Evolutionary conservation across 2,113 vertebrate genomes (phyloP).

Genomic region (Leiothrix lutea): DNA sequence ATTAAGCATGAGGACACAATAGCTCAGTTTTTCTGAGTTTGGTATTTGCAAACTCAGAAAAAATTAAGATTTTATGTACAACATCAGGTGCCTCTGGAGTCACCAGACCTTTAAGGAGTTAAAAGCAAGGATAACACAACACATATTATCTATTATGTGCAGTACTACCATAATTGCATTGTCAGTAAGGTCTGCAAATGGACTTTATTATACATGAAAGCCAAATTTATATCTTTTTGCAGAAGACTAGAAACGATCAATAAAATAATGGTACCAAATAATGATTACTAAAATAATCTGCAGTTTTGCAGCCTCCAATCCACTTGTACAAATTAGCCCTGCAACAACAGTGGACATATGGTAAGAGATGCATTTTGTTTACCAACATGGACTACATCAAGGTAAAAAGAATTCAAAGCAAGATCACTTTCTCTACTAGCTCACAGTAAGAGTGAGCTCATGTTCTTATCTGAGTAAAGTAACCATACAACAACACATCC

Average conservation of each 20-base stretch:
- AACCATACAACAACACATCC: neutral
- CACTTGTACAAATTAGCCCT: neutral
- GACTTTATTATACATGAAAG: neutral
- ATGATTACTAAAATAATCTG: neutral
- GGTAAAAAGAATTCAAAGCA: neutral
- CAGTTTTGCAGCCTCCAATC: neutral
- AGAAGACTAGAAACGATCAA: neutral
- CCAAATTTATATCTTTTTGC: neutral
- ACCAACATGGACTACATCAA: neutral
- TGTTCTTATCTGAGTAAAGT: neutral
- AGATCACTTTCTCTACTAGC: neutral
- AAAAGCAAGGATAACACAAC: neutral
- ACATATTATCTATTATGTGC: neutral
- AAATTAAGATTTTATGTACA: neutral
- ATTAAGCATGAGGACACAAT: neutral
- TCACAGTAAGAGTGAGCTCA: neutral
- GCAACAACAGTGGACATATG: neutral
- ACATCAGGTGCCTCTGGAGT: neutral
- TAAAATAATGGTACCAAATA: neutral
- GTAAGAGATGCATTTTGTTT: conserved; percentile 3
- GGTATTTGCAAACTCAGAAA: neutral
- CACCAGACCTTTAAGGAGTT: neutral
- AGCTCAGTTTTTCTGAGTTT: neutral
- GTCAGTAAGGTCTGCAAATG: neutral
- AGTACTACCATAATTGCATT: neutral